Evolutionary conservation across 2,888 invertebrate genomes (phyloP).

Genomic region (Eilema sororculum): DNA sequence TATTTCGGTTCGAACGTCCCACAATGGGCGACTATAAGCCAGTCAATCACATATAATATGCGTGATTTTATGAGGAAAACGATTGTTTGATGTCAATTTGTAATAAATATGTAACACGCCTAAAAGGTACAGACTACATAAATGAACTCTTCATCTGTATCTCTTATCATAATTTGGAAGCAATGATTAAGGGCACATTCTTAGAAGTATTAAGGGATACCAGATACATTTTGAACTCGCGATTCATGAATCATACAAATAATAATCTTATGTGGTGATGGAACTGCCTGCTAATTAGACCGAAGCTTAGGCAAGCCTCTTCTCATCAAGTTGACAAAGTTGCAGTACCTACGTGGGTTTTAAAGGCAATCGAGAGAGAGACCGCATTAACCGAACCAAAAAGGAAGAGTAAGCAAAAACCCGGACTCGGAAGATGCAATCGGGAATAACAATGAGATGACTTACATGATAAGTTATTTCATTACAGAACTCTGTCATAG

Average conservation of each 20-base stretch:
- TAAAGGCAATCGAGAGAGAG: neutral
- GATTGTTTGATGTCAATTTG: neutral
- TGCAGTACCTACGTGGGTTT: neutral
- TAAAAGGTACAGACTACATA: neutral
- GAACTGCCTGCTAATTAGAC: too few species aligned
- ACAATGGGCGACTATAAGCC: constrained; percentile 35
- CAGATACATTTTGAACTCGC: neutral
- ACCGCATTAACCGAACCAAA: neutral
- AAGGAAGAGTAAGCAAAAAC: neutral
- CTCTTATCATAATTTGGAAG: constrained; percentile 1
- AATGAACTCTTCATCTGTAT: neutral
- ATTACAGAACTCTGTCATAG: neutral
- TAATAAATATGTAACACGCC: neutral
- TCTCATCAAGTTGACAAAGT: neutral
- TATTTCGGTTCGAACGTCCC: constrained; percentile 56
- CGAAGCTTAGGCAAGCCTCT: neutral
- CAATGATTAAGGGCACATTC: neutral
- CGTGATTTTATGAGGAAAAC: neutral
- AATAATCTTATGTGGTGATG: neutral
- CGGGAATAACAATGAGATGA: neutral
- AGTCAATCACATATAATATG: constrained; percentile 9
- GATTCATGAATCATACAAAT: neutral
- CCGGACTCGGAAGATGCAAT: neutral
- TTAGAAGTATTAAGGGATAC: neutral
- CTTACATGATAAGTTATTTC: neutral